These are phyloP conservation scores for Drosophila macrospina DNA, from an alignment of 2,888 invertebrate species.

Conservation along the genomic window DNA sequence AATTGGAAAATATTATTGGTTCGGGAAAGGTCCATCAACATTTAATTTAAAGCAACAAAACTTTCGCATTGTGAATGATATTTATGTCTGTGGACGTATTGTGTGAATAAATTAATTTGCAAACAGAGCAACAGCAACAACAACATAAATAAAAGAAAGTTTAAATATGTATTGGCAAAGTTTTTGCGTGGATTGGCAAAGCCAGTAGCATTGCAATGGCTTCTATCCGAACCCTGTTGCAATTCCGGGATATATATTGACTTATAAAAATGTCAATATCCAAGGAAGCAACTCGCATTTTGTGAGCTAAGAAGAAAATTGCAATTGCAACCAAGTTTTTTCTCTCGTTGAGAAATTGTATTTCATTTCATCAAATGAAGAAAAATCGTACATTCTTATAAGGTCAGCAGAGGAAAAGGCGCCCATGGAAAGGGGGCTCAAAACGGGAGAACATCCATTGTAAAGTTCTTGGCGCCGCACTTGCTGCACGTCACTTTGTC, in stretches of 20 bases:
- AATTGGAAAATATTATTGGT: not conserved
- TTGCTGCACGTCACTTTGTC: conserved; percentile 65
- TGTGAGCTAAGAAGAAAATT: conserved; percentile 66
- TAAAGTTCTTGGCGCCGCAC: conserved; percentile 58
- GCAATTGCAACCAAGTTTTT: conserved; percentile 71
- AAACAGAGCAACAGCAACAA: conserved; percentile 9
- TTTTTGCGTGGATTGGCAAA: conserved; percentile 31
- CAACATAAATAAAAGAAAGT: conserved; percentile 33
- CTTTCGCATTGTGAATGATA: conserved; percentile 45
- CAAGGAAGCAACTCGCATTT: conserved; percentile 44
- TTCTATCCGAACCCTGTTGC: conserved; percentile 33
- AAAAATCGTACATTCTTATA: conserved; percentile 80
- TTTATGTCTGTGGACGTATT: conserved; percentile 53
- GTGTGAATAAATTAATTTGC: conserved; percentile 70
- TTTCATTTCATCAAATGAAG: conserved; percentile 81
- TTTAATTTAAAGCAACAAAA: conserved; percentile 30
- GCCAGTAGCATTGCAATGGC: conserved; percentile 27
- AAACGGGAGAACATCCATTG: conserved; percentile 38
- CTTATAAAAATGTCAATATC: conserved; percentile 80
- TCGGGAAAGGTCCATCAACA: conserved; percentile 20
- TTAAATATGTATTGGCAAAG: conserved; percentile 59
- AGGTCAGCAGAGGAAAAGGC: conserved; percentile 49
- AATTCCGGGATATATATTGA: conserved; percentile 70
- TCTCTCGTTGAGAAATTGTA: conserved; percentile 73
- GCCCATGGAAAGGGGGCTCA: conserved; percentile 11